Base-by-base conservation (phyloP, 2,888 invertebrate species). In the Archaeoteleia sp. region DNA sequence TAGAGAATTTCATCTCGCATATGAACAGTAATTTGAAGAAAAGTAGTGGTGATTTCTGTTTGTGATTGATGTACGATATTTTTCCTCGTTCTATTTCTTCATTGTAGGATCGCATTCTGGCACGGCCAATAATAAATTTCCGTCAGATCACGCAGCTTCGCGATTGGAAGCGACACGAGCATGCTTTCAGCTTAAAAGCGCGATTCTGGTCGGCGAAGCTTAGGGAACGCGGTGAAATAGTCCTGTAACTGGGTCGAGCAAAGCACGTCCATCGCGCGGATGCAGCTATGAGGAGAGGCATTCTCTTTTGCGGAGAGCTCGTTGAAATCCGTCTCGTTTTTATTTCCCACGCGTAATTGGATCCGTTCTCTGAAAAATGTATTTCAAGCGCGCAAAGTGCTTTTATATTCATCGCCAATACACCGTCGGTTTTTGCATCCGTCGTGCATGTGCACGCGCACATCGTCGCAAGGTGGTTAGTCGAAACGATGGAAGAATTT, bases 141-240 rank as follows among this genome's bases (percentile, higher is more conserved):
- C 39, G 54, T 60, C 60, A 23, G 62, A 67, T 70, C 62, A 63
- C 58, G 70, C 55, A 45, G 30, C 25, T 42, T 42, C 46, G 54
- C 34, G 66, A 63, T 67, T 60, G 45, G 60, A 55, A 40, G 51
- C 73, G 75, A 81, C 79, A 80, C 73, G 79, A 74, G 74, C 77
- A 78, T 75, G 82, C 82, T 82, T 82, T 82, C 81, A 81, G 78
- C 77, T 79, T 82, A 79, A 80, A 82, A 81, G 75, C 74, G 72
- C 62, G 62, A 67, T 72, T 74, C 68, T 34, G 58, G 61, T 49
- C 57, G 55, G 62, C 49, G 32, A 49, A 42, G 63, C 63, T 60
- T 48, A 46, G 42, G 34, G 34, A 23, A 17, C 1, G 17, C 35
- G 25, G 4, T 23, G 25, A 61, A 55, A 61, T 29, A 39, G 42